Evolutionary conservation across 2,888 invertebrate genomes (phyloP).

Genomic region (Plagodis dolabraria): DNA sequence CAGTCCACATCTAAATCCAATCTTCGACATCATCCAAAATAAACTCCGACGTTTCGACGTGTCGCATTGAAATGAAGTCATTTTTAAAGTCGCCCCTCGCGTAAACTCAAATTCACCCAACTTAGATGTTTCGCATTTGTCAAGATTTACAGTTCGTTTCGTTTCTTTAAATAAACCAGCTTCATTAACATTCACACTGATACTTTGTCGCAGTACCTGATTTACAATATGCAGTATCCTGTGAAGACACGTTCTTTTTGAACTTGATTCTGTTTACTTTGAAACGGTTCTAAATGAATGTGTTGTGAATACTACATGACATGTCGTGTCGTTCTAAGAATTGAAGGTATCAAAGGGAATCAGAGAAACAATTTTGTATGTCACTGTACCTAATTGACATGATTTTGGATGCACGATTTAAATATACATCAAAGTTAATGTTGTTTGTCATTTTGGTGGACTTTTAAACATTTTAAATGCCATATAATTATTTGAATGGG

Average conservation of each 20-base stretch:
- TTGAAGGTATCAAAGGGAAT: conserved; percentile 32
- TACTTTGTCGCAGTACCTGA: conserved; percentile 8
- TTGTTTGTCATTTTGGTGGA: background rate
- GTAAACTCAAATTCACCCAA: conserved; percentile 40
- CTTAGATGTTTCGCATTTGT: conserved; percentile 70
- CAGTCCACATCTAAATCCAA: conserved; percentile 41
- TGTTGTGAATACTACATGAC: conserved; percentile 9
- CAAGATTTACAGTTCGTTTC: conserved; percentile 57
- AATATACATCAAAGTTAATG: conserved; percentile 23
- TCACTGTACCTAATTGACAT: conserved; percentile 28
- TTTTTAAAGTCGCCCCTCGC: conserved; percentile 66
- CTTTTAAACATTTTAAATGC: conserved; percentile 14
- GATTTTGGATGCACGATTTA: conserved; percentile 20
- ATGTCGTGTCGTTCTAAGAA: conserved; percentile 34
- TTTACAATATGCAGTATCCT: background rate
- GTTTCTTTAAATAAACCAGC: conserved; percentile 33
- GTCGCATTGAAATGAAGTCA: conserved; percentile 65
- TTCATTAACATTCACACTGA: conserved; percentile 10
- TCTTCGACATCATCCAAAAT: conserved; percentile 49
- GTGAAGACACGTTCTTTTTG: background rate
- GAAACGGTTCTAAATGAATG: conserved; percentile 8
- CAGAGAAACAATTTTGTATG: conserved; percentile 32
- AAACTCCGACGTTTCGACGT: conserved; percentile 55
- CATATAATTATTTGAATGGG: background rate
- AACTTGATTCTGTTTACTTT: conserved; percentile 1